Evolutionary conservation across 2,797 vertebrate species (phyloP), one percentile per base, ranked within the genome.

Genomic region (Petrocephalus schoutedeni): DNA sequence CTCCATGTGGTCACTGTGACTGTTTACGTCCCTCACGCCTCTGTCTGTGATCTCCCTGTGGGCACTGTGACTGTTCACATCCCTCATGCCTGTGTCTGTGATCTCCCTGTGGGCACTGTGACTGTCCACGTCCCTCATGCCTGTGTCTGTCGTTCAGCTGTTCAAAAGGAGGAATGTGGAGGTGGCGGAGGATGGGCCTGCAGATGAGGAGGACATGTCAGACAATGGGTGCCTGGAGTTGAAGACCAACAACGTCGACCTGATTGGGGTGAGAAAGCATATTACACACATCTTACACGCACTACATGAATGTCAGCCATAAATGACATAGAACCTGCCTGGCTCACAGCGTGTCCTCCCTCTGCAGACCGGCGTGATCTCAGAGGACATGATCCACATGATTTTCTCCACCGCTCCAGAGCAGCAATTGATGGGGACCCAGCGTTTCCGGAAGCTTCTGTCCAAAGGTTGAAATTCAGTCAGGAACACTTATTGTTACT

Each of bases 151-250:
- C 4, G 58, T 88, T 1, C 82, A 99, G 98, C 95, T 99, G 91
- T 99, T 99, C 90, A 99, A 99, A 91, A 95, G 98, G 89, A 97
- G 98, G 93, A 99, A 99, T 95, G 98, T 99, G 91, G 97, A 97
- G 10, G 97, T 97, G 91, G 97, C 98, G 87, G 98, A 98, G 90
- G 94, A 94, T 82, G 93, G 94, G 36, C 92, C 95, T 90, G 91
- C 96, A 0, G 98, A 99, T 88, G 98, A 98, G 14, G 98, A 99
- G 91, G 97, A 97, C 86, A 99, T 99, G 98, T 97, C 96, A 1
- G 98, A 99, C 93, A 98, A 97, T 4, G 97, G 97, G 89, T 97
- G 97, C 93, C 96, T 99, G 89, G 98, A 99, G 93, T 97, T 98
- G 87, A 97, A 99, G 92, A 96, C 96, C 86, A 99, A 98, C 94